Conservation (phyloP, 2,113 vertebrate species). For the Paracanthobrama guichenoti region DNA sequence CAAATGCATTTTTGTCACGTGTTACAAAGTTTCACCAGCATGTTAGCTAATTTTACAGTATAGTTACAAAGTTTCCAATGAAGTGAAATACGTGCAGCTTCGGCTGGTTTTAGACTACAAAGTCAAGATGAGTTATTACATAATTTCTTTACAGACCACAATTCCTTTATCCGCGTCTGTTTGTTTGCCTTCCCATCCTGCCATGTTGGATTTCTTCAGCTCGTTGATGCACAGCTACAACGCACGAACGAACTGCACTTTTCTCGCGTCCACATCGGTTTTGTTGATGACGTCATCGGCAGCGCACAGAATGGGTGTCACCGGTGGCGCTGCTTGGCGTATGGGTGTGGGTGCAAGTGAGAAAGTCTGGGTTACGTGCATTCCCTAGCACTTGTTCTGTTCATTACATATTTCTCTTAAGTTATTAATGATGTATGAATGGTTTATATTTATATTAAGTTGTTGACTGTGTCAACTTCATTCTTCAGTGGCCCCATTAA, state of each 20-base stretch:
- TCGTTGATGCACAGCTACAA: not conserved
- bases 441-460: not conserved
- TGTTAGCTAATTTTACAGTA: not conserved
- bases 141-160: slow-evolving; percentile 61
- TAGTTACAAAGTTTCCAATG: not conserved
- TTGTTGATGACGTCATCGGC: slow-evolving; percentile 4
- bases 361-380: not conserved
- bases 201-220: slow-evolving; percentile 70
- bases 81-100: not conserved
- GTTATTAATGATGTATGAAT: too few species aligned
- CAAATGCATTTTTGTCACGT: not conserved
- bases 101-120: not conserved
- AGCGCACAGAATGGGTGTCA: not conserved
- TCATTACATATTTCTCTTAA: not conserved
- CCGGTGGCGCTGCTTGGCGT: not conserved
- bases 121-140: not conserved
- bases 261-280: not conserved
- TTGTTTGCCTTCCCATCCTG: slow-evolving; percentile 54
- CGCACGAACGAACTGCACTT: not conserved
- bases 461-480: not conserved
- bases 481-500: not conserved
- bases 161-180: slow-evolving; percentile 63
- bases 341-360: not conserved
- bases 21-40: not conserved
- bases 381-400: not conserved